These are phyloP conservation scores for Drosophila fuyamai DNA, from an alignment of 1,140 invertebrate genomes.

Conservation along the genomic window DNA sequence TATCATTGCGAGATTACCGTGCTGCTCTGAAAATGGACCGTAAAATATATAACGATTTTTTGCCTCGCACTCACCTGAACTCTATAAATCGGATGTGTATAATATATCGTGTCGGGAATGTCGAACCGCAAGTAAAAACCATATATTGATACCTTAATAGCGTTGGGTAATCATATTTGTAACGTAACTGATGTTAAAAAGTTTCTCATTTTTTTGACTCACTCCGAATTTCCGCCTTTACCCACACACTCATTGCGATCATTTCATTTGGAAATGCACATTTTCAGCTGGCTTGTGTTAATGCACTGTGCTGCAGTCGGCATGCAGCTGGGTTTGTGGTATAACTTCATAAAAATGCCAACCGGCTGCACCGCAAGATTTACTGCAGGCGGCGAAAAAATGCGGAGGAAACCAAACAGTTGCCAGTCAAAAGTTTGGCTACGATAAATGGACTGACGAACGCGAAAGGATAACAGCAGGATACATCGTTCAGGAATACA, in stretches of 20 bases:
- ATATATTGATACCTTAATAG: constrained; percentile 11
- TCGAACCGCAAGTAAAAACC: not conserved
- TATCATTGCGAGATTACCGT: too few relatives aligned
- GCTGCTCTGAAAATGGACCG: not conserved
- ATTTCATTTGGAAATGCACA: constrained; percentile 35
- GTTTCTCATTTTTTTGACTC: not conserved
- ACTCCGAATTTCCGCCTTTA: not conserved
- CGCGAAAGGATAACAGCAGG: constrained; percentile 54
- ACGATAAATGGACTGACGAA: constrained; percentile 58
- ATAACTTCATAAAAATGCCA: constrained; percentile 62
- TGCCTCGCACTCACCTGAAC: not conserved
- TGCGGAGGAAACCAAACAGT: constrained; percentile 21
- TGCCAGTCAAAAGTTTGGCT: constrained; percentile 45
- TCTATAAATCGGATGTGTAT: not conserved
- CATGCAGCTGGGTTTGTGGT: constrained; percentile 31
- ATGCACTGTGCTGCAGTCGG: constrained; percentile 9
- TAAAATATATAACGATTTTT: not conserved
- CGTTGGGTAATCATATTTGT: constrained; percentile 17
- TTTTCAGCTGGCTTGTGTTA: constrained; percentile 40
- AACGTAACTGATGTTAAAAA: constrained; percentile 7
- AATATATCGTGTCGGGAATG: not conserved
- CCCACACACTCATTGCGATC: constrained; percentile 1
- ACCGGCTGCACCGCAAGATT: constrained; percentile 46
- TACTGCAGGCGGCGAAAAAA: constrained; percentile 26
- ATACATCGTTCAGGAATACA: constrained; percentile 41